These are phyloP conservation scores for Philotrypesis tridentata DNA, from an alignment of 1,140 invertebrate species.

Conservation along the genomic window DNA sequence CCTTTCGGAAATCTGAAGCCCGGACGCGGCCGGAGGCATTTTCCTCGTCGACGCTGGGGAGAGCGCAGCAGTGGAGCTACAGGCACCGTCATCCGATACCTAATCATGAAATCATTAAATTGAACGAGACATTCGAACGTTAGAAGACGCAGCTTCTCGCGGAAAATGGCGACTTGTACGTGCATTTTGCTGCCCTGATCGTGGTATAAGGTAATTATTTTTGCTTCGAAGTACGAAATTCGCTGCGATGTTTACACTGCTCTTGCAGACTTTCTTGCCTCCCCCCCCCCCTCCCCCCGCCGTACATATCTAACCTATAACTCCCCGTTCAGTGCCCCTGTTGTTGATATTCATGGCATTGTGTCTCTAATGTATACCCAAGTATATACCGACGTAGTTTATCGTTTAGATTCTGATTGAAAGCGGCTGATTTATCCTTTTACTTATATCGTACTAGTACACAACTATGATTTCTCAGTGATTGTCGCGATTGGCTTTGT, in stretches of 20 bases:
- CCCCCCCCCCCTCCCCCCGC: not conserved
- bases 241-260: conserved; percentile 22
- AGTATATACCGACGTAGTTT: not conserved
- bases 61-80: not conserved
- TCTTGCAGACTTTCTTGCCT: not conserved
- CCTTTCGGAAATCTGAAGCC: not conserved
- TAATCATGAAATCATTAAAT: conserved; percentile 33
- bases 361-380: no score
- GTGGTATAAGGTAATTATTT: conserved; percentile 3
- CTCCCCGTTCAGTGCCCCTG: conserved; percentile 2
- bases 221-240: not conserved
- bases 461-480: not conserved
- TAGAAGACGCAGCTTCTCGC: not conserved
- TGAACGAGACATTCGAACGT: not conserved
- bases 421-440: not conserved
- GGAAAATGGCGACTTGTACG: conserved; percentile 13
- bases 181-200: not conserved
- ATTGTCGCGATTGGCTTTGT: not conserved
- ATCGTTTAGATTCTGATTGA: not conserved
- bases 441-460: no score
- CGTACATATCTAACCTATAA: conserved; percentile 34
- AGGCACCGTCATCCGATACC: not conserved
- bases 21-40: no score
- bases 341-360: not conserved
- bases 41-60: not conserved